A percentile compares a stretch with the other conserved stretches of the same genome.
Evolutionary conservation across 2,113 vertebrate genomes (phyloP).

Genomic region (Odontesthes bonariensis): DNA sequence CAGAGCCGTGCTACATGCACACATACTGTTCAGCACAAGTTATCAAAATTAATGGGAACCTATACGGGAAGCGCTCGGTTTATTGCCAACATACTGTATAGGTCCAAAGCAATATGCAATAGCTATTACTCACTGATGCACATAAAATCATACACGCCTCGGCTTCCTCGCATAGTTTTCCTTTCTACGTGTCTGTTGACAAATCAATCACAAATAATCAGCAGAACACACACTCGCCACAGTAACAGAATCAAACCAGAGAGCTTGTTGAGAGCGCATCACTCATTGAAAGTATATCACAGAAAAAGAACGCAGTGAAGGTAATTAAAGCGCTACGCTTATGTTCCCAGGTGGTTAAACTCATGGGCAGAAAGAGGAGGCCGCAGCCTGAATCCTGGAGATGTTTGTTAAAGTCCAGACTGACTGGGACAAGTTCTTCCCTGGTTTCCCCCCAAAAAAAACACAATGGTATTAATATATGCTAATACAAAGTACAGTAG

Average conservation of each 20-base stretch:
- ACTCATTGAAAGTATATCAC: background rate
- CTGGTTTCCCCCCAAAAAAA: no score
- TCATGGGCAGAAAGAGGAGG: background rate
- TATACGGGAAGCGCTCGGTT: background rate
- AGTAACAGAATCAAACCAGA: background rate
- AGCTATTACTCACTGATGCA: slow-evolving; percentile 8
- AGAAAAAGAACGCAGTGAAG: background rate
- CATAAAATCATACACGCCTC: background rate
- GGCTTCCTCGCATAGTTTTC: background rate
- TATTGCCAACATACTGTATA: background rate
- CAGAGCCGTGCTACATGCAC: background rate
- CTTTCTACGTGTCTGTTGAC: background rate
- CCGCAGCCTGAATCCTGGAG: background rate
- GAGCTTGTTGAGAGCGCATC: background rate
- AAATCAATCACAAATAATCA: slow-evolving; percentile 20
- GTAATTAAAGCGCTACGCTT: slow-evolving; percentile 9
- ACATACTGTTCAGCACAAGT: background rate
- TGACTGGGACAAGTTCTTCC: no score
- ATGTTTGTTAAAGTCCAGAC: no score
- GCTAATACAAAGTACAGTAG: no score
- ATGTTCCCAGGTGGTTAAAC: background rate
- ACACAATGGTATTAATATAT: no score
- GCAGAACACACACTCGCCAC: slow-evolving; percentile 10
- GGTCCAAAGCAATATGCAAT: background rate
- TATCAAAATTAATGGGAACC: slow-evolving; percentile 32